Base-by-base conservation (phyloP, 1,140 invertebrate species). In the Pachypsylla venusta region DNA sequence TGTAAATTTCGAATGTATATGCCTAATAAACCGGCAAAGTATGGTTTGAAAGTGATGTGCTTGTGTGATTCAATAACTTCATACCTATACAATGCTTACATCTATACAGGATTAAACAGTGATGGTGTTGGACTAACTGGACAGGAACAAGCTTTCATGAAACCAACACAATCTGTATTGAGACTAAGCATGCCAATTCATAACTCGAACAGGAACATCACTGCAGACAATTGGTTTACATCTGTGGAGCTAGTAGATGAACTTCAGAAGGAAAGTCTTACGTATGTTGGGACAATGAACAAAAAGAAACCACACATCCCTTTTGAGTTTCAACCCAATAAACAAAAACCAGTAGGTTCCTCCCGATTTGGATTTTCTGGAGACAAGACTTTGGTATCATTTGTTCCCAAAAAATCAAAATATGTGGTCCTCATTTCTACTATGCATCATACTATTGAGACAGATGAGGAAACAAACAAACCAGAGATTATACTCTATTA, bases 251-350 rank as follows among this genome's bases (percentile, higher is more conserved):
- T 73, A 27, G 62, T 67, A 25, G 60, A 71, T 28, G 56, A 60
- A 54, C 64, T 73, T 48, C 64, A 57, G 62, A 61, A 70, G 48
- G 58, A 62, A 25, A 59, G 62, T 58, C 60, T 76, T 48, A 70
- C 70, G 26, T 64, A 71, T 57, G 64, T 74, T 14, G 74, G 73
- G 16, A 75, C 73, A 14, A 54, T 76, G 40, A 68, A 66, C 61
- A 74, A 71, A 68, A 74, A 75, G 61, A 74, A 74, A 68, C 64
- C 60, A 57, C 63, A 73, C 58, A 68, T 74, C 30, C 71, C 72
- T 28, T 22, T 55, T 25, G 13, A 59, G 16, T 70, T 70, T 63
- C 22, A 28, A 16, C 10, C 22, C 7, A 48, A 55, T 25, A 30
- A 26, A 39, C 25, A 39, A 40, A 16, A 48, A 60, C 26, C 39